Evolutionary conservation across 2,888 invertebrate genomes (phyloP).

Genomic region (Cantharis rufa): DNA sequence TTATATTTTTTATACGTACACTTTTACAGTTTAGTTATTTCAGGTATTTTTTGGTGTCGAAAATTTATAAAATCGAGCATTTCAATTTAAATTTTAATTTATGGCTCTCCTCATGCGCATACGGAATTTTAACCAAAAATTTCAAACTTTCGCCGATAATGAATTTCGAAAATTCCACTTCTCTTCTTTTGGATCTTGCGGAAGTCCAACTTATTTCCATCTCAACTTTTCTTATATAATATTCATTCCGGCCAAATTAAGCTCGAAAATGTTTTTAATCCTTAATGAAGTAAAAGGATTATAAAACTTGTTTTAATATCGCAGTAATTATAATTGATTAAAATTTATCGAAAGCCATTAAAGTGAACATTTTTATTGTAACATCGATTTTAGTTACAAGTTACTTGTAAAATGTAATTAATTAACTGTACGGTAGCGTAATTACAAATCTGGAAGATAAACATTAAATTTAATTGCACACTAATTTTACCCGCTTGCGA

Average conservation of each 20-base stretch:
- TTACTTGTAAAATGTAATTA: background rate
- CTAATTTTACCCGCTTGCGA: background rate
- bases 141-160: background rate
- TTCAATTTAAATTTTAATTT: background rate
- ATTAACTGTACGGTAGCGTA: background rate
- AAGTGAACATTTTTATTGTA: background rate
- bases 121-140: background rate
- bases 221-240: background rate
- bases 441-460: background rate
- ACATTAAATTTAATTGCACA: background rate
- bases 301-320: background rate
- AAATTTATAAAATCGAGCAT: background rate
- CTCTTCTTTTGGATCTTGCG: background rate
- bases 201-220: background rate
- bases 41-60: background rate
- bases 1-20: background rate
- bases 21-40: background rate
- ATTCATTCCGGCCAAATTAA: background rate
- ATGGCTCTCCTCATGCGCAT: background rate
- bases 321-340: background rate
- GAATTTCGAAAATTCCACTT: background rate
- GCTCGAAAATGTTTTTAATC: background rate
- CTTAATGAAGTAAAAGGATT: background rate
- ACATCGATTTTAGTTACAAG: background rate
- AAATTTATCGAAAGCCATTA: background rate